Base-by-base conservation (phyloP, 1,140 invertebrate genomes). In the Pseudomyrmex sp. region DNA sequence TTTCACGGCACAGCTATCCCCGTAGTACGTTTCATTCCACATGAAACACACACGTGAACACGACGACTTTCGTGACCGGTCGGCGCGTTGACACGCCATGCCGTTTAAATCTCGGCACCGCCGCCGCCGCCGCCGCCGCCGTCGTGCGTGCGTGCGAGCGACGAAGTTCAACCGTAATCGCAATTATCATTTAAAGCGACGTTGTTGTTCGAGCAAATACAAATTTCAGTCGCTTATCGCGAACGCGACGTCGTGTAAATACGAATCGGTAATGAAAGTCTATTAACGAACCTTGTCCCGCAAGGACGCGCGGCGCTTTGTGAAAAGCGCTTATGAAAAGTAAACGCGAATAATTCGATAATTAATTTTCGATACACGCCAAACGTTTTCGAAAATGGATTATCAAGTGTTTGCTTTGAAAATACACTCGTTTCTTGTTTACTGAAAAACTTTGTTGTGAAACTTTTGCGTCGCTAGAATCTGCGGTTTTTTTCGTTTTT, bases 131-230 rank as follows among this genome's bases (percentile, higher is more conserved):
- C 35, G 35, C 1, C 35, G 26, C 26, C 26, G 26, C 1, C 26
- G 26, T 26, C 62, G 54, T 63, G 74, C 76, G 54, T 70, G 61
- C 77, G 73, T 77, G 87, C 63, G 86, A 66, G 77, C 69, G 83
- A 66, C 82, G 18, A 79, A 58, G 61, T 66, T 65, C 61, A 35
- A 74, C 63, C 83, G 72, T 76, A 66, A 76, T 56, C 72, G 88
- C 77, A 84, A 89, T 89, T 89, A 79, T 79, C 76, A 79, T 79
- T 88, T 77, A 84, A 89, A 88, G 82, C 70, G 68, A 59, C 74
- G 44, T 79, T 82, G 87, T 89, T 66, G 77, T 69, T 77, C 77
- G 44, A 59, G 76, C 44, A 35, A 13, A 10, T 79, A 79, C 44
- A 79, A 79, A 79, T 79, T 79, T 79, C 66, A 70, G 35, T n/a